A percentile compares a stretch with the other conserved stretches of the same genome.
Evolutionary conservation across 2,113 vertebrate genomes (phyloP).

Genomic region (Rhizomys pruinosus): DNA sequence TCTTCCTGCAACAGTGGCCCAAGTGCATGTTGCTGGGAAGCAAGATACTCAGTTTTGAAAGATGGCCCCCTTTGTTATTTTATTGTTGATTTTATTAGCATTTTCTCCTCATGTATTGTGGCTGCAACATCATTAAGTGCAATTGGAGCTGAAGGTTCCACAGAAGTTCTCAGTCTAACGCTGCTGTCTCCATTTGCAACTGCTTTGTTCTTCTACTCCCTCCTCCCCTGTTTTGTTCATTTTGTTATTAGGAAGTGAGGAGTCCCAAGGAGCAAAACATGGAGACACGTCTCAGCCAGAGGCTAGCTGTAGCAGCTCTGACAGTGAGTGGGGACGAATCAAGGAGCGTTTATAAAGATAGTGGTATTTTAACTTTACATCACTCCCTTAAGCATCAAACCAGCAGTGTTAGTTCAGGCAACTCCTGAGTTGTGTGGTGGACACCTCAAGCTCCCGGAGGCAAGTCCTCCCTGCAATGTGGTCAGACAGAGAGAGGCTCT

Average conservation of each 20-base stretch:
- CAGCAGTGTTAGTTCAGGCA: not conserved
- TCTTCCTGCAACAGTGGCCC: not conserved
- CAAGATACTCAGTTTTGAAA: not conserved
- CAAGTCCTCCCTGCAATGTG: not conserved
- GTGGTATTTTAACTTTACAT: constrained; percentile 49
- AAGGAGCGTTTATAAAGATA: constrained; percentile 57
- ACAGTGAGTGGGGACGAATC: constrained; percentile 41
- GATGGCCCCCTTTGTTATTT: not conserved
- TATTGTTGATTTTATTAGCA: not conserved
- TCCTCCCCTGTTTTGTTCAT: constrained; percentile 61
- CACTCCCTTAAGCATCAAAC: constrained; percentile 30
- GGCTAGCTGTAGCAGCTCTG: constrained; percentile 72
- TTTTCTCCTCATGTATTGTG: not conserved
- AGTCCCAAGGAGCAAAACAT: constrained; percentile 59
- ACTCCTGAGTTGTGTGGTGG: not conserved
- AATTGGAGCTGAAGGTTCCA: not conserved
- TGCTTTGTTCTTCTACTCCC: not conserved
- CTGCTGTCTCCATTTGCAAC: not conserved
- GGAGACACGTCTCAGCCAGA: constrained; percentile 75
- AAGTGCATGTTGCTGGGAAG: not conserved
- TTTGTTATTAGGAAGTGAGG: constrained; percentile 76
- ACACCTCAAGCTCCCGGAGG: not conserved
- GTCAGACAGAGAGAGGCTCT: not conserved
- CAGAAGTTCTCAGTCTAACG: not conserved
- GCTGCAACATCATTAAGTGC: not conserved